Evolutionary conservation across 2,888 invertebrate genomes (phyloP).

Genomic region (Pyrrhosoma nymphula): DNA sequence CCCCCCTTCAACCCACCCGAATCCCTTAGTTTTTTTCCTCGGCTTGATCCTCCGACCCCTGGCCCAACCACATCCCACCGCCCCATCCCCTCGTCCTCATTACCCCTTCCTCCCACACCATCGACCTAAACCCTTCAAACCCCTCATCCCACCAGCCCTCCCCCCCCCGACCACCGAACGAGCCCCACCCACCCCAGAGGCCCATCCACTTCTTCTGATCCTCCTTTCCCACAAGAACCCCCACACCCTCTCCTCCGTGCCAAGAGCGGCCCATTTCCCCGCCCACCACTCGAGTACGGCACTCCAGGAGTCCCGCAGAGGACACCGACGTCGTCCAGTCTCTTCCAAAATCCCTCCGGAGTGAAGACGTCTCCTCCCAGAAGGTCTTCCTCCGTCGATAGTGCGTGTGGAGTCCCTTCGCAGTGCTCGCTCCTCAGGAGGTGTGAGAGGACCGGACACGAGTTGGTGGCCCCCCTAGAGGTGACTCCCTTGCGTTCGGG

Average conservation of each 20-base stretch:
- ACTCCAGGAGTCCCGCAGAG: slow-evolving; percentile 27
- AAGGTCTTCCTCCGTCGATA: no score
- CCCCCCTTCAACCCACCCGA: neutral
- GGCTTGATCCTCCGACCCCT: neutral
- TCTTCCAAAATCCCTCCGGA: slow-evolving; percentile 34
- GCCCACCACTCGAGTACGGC: slow-evolving; percentile 25
- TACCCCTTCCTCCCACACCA: neutral
- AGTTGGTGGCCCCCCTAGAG: no score
- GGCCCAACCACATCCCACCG: neutral
- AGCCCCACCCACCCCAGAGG: neutral
- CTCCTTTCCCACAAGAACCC: no score
- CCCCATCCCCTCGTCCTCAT: no score
- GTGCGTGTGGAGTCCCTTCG: neutral
- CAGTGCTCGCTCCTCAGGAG: neutral
- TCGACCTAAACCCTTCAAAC: neutral
- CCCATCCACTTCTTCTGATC: neutral
- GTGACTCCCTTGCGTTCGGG: no score
- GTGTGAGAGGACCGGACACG: no score
- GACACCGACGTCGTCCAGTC: slow-evolving; percentile 20
- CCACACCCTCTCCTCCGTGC: slow-evolving; percentile 29
- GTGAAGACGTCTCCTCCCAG: neutral
- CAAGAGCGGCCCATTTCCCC: neutral
- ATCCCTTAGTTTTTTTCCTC: neutral
- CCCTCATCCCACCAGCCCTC: neutral
- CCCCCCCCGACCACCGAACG: neutral